A percentile compares a stretch with the other conserved stretches of the same genome.
These are phyloP conservation scores for Blastomussa wellsi DNA, from an alignment of 92 coral and sea anemone genomes.

Conservation along the genomic window DNA sequence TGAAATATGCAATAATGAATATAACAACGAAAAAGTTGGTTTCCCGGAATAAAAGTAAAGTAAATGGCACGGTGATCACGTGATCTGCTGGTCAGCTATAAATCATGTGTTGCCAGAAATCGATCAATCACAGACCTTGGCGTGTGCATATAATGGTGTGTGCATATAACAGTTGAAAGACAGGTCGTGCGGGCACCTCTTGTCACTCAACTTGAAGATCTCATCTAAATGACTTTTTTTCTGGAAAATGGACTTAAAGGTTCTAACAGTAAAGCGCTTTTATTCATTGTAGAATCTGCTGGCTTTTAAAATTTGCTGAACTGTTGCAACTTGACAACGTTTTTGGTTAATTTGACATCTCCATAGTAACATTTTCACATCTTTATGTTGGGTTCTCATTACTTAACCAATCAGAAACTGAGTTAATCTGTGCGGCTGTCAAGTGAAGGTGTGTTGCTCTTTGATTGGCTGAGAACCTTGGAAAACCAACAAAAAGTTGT, in stretches of 20 bases:
- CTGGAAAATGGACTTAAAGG: no score
- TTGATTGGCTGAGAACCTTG: not conserved
- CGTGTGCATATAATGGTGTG: not conserved
- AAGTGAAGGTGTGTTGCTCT: not conserved
- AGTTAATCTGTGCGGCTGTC: not conserved
- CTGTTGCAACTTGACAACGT: not conserved
- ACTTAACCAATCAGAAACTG: not conserved
- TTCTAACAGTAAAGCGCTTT: not conserved
- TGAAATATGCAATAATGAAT: not conserved
- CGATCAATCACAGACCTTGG: conserved; percentile 12
- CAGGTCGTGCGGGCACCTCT: conserved; percentile 40
- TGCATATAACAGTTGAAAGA: not conserved
- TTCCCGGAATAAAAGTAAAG: not conserved
- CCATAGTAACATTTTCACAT: not conserved
- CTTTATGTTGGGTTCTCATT: not conserved
- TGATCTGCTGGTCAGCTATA: conserved; percentile 47
- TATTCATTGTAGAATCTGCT: conserved; percentile 1
- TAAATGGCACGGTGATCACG: conserved; percentile 7
- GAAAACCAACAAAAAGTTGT: not conserved
- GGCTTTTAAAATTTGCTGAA: not conserved
- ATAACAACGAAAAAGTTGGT: not conserved
- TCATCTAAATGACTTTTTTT: not conserved
- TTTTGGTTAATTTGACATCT: not conserved
- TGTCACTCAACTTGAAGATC: conserved; percentile 3
- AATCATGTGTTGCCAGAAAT: conserved; percentile 35